Evolutionary conservation across 2,888 invertebrate species (phyloP).

Genomic region (Chymomyza amoena): DNA sequence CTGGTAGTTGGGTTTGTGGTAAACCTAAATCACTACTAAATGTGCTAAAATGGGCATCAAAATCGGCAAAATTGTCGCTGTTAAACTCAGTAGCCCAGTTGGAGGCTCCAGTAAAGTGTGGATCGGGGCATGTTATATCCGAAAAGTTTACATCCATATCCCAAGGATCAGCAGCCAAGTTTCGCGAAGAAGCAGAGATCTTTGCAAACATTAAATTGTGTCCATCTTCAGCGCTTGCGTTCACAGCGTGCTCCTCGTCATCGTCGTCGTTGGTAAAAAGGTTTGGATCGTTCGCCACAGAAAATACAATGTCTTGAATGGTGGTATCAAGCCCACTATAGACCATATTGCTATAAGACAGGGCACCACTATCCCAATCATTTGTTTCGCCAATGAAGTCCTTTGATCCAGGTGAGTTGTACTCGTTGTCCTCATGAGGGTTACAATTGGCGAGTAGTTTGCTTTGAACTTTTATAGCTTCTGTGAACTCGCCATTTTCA

Average conservation of each 20-base stretch:
- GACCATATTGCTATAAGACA: constrained; percentile 49
- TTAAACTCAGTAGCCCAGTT: constrained; percentile 71
- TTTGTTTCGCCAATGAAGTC: constrained; percentile 57
- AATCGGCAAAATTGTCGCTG: constrained; percentile 77
- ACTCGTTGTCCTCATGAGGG: constrained; percentile 75
- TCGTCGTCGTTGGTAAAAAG: constrained; percentile 67
- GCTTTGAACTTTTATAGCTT: constrained; percentile 72
- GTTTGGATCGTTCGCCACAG: constrained; percentile 69
- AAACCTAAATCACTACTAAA: constrained; percentile 71
- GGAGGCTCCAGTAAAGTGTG: constrained; percentile 42
- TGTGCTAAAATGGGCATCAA: constrained; percentile 76
- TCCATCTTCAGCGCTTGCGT: constrained; percentile 45
- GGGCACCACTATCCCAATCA: constrained; percentile 40
- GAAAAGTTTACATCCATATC: constrained; percentile 69
- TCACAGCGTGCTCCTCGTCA: constrained; percentile 60
- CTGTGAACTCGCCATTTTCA: constrained; percentile 73
- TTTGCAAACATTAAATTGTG: constrained; percentile 53
- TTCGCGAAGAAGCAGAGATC: constrained; percentile 52
- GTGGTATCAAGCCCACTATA: constrained; percentile 52
- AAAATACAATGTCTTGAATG: constrained; percentile 64
- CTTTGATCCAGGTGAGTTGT: constrained; percentile 62
- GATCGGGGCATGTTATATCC: constrained; percentile 50
- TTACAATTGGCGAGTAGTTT: constrained; percentile 77
- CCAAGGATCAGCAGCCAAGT: constrained; percentile 69
- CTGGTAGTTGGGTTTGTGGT: constrained; percentile 30